phyloP scores from a whole-genome alignment of 1,140 invertebrate genomes.

The Pseudomyrmex pallidus region DNA sequence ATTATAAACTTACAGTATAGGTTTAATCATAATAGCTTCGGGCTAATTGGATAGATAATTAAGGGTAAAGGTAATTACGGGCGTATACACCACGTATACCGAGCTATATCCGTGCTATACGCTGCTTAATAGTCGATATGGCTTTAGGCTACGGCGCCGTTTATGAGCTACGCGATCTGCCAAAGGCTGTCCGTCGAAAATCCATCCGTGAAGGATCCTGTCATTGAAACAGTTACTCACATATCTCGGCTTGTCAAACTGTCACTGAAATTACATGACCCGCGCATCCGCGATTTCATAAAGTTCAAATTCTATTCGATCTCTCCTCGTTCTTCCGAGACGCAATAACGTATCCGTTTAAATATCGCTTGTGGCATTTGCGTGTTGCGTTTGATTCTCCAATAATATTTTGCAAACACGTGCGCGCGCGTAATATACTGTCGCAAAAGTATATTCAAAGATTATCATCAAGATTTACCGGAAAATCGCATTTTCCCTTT shows the following conservation, averaged over 20 bases:
- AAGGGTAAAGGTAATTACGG: slow-evolving; percentile 85
- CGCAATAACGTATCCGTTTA: too few relatives aligned
- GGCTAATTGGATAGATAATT: slow-evolving; percentile 86
- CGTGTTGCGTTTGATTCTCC: too few relatives aligned
- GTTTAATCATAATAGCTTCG: slow-evolving; percentile 85
- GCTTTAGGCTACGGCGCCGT: slow-evolving; percentile 81
- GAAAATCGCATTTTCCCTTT: slow-evolving; percentile 49
- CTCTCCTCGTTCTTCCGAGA: neutral
- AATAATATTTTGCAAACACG: neutral
- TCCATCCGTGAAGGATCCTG: slow-evolving; percentile 54
- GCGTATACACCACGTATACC: slow-evolving; percentile 80
- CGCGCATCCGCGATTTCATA: neutral
- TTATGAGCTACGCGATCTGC: slow-evolving; percentile 79
- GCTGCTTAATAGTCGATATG: slow-evolving; percentile 83
- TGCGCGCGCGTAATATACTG: too few relatives aligned
- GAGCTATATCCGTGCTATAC: slow-evolving; percentile 76
- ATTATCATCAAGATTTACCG: slow-evolving; percentile 36
- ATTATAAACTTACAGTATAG: slow-evolving; percentile 86
- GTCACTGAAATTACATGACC: neutral
- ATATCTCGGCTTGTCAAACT: slow-evolving; percentile 19
- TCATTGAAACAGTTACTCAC: slow-evolving; percentile 10
- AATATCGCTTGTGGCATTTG: neutral
- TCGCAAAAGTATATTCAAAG: slow-evolving; percentile 9
- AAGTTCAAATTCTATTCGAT: neutral
- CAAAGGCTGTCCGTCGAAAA: slow-evolving; percentile 79